Evolutionary conservation across 2,113 vertebrate genomes (phyloP), one percentile per base, ranked within the genome.

Genomic region (Phylloscopus trochilus): DNA sequence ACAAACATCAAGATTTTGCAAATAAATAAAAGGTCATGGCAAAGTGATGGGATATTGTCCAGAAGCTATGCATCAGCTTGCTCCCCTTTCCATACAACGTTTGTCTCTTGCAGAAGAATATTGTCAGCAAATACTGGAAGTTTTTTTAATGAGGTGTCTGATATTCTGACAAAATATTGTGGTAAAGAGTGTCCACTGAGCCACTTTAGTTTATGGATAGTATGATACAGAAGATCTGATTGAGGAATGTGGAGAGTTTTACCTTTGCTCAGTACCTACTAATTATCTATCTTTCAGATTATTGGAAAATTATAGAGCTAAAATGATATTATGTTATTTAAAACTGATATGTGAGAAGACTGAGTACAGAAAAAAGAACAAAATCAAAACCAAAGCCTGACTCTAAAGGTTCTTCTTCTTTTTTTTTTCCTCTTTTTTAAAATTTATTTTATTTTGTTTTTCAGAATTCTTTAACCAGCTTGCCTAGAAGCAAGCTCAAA

Each of bases 191-290:
- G 21, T 47, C 23, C 37, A 47, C 21, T 44, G 22, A 90, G 17
- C 7, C 28, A 89, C 58, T 91, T 92, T 18, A 75, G 17, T 73
- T 93, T 92, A 92, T 66, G 43, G 83, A 46, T 52, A 89, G 3
- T 80, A 82, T 64, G 56, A 60, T 63, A 77, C 70, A 83, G 70
- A 96, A 94, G 39, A 64, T 83, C 46, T 80, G 77, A 68, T 39
- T 87, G 70, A 93, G 78, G 35, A 72, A 53, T 92, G 53, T 26
- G 63, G 73, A 96, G 80, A 88, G n/a, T 37, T 83, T 92, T 74
- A 70, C 47, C 60, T 83, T 62, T 92, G 6, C 58, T 96, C 81
- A 85, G 46, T 67, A 39, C 37, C 37, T 47, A 26, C 21, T 66
- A 79, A 84, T 47, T 52, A 83, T 53, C 11, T 91, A 53, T 37